Evolutionary conservation across 2,888 invertebrate species (phyloP).

Genomic region (Erebia epiphron): DNA sequence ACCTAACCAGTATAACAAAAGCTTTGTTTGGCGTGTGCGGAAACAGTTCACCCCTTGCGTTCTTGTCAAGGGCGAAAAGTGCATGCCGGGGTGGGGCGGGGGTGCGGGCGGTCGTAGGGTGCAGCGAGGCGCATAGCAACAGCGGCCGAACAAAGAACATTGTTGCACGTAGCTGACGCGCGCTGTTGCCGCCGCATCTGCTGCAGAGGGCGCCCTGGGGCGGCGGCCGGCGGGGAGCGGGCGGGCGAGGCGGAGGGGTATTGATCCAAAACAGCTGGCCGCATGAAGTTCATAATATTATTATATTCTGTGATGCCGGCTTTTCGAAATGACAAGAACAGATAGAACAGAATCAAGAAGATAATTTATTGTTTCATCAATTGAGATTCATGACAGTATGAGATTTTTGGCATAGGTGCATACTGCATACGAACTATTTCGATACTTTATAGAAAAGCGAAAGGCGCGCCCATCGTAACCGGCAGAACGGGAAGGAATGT

Average conservation of each 20-base stretch:
- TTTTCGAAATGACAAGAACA: neutral
- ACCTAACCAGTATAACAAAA: neutral
- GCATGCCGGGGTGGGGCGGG: neutral
- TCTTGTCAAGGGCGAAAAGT: slow-evolving; percentile 8
- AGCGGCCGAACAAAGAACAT: neutral
- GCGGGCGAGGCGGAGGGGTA: neutral
- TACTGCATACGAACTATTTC: too few species aligned
- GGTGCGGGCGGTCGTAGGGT: neutral
- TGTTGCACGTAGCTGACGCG: neutral
- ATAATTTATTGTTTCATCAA: neutral
- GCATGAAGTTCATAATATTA: neutral
- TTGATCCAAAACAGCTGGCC: neutral
- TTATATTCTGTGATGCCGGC: neutral
- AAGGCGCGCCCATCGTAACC: neutral
- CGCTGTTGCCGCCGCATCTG: neutral
- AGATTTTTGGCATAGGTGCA: too few species aligned
- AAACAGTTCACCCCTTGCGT: neutral
- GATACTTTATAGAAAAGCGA: neutral
- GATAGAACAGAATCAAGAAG: too few species aligned
- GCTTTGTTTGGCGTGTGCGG: slow-evolving; percentile 1
- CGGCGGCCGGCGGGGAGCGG: neutral
- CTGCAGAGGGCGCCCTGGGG: neutral
- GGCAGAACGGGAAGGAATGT: neutral
- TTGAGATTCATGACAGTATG: neutral
- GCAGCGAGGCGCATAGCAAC: neutral